Conservation (phyloP, 92 coral and sea anemone species). For the Montipora capitata region DNA sequence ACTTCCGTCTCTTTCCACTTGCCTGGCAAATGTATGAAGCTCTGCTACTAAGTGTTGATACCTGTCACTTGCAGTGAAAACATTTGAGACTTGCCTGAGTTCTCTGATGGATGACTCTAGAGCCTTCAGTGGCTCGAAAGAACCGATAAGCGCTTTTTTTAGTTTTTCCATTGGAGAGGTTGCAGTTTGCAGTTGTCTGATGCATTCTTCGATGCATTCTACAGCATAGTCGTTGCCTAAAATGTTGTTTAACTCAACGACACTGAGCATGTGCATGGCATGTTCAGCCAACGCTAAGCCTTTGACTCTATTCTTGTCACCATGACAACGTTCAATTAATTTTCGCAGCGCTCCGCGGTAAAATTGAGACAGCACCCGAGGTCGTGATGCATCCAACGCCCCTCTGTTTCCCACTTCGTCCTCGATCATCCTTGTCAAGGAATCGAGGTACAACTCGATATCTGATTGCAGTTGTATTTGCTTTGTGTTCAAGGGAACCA, state of each 20-base stretch:
- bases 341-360: constrained; percentile 91
- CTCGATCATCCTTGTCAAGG: constrained; percentile 61
- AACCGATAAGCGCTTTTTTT: constrained; percentile 64
- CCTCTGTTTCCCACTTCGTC: constrained; percentile 39
- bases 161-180: constrained; percentile 88
- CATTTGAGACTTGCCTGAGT: constrained; percentile 14
- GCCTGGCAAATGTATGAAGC: constrained; percentile 66
- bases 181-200: constrained; percentile 75
- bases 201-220: constrained; percentile 83
- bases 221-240: constrained; percentile 83
- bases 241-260: constrained; percentile 85
- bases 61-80: constrained; percentile 64
- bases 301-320: constrained; percentile 65
- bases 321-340: constrained; percentile 83
- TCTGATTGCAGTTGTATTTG: constrained; percentile 59
- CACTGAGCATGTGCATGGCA: constrained; percentile 91
- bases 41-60: constrained; percentile 74
- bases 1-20: constrained; percentile 62
- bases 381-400: constrained; percentile 56
- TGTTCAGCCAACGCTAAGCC: constrained; percentile 95
- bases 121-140: constrained; percentile 8
- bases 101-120: constrained; percentile 40
- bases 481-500: constrained; percentile 61
- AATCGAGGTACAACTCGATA: constrained; percentile 54
- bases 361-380: constrained; percentile 57